Conservation (phyloP, 2,113 vertebrate species). For the Coracopsis vasa region DNA sequence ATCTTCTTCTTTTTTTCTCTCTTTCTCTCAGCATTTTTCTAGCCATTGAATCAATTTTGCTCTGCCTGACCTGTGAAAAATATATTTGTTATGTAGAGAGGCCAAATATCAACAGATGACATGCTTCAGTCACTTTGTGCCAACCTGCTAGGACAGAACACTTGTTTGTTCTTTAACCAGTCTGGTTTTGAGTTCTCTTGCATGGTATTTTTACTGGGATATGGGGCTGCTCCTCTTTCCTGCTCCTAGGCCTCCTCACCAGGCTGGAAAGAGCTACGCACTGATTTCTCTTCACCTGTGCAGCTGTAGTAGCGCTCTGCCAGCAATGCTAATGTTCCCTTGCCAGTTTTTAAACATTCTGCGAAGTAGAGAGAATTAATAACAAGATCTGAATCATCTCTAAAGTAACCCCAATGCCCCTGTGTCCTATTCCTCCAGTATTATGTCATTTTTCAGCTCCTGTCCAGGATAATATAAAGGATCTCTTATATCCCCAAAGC, state of each 20-base stretch:
- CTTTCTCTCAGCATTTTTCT: constrained; percentile 18
- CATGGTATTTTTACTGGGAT: not conserved
- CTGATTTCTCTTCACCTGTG: constrained; percentile 7
- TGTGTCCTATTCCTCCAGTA: constrained; percentile 21
- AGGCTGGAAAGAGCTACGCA: not conserved
- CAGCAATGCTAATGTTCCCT: constrained; percentile 16
- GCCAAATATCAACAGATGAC: not conserved
- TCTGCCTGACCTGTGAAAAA: constrained; percentile 49
- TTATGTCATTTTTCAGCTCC: constrained; percentile 44
- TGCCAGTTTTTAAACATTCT: constrained; percentile 51
- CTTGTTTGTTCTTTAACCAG: not conserved
- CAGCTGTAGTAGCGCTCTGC: constrained; percentile 8
- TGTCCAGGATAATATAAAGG: constrained; percentile 10
- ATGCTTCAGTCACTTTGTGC: not conserved
- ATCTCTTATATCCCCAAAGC: not conserved
- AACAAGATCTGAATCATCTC: constrained; percentile 49
- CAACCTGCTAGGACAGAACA: not conserved
- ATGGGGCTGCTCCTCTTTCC: not conserved
- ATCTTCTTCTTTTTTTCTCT: constrained; percentile 25
- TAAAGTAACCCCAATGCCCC: constrained; percentile 29
- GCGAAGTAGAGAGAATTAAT: constrained; percentile 58
- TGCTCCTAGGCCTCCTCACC: not conserved
- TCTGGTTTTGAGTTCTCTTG: not conserved
- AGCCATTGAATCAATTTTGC: constrained; percentile 25
- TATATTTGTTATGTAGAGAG: constrained; percentile 41